A percentile compares a stretch with the other conserved stretches of the same genome.
Conservation (phyloP, 2,797 vertebrate species). For the Salmo trutta region DNA sequence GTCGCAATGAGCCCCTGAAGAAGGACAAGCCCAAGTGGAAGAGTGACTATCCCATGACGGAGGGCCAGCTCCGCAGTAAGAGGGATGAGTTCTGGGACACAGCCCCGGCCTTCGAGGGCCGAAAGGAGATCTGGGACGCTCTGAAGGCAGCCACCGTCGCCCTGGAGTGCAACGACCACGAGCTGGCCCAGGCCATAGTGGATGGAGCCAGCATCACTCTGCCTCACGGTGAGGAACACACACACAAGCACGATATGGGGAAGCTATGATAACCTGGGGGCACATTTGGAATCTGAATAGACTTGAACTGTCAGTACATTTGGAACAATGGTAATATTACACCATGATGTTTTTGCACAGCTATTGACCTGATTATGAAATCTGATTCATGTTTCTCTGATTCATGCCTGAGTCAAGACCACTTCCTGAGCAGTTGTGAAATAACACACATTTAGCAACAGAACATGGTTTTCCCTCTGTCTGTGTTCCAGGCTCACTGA, state of each 20-base stretch:
- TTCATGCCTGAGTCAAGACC: not conserved
- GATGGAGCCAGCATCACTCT: slow-evolving; percentile 96
- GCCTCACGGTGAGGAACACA: slow-evolving; percentile 84
- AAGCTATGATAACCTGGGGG: too few relatives aligned
- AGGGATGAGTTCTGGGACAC: slow-evolving; percentile 99
- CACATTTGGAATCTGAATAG: too few relatives aligned
- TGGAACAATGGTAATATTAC: not conserved
- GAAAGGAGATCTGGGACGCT: slow-evolving; percentile 99
- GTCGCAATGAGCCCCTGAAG: slow-evolving; percentile 93
- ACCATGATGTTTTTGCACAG: not conserved
- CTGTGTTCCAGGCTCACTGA: slow-evolving; percentile 83
- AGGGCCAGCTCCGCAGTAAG: slow-evolving; percentile 96
- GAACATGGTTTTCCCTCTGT: not conserved
- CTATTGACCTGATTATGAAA: not conserved
- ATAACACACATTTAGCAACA: not conserved
- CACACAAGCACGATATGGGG: not conserved
- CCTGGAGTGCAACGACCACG: slow-evolving; percentile 90
- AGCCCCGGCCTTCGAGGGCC: slow-evolving; percentile 94
- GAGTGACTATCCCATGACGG: slow-evolving; percentile 98
- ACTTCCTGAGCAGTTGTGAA: not conserved
- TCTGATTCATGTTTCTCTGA: not conserved
- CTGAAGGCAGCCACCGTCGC: slow-evolving; percentile 93
- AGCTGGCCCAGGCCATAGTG: slow-evolving; percentile 95
- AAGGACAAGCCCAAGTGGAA: slow-evolving; percentile 98
- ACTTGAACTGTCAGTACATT: too few relatives aligned